Percentiles rank a stretch among this genome's conserved stretches.
Evolutionary conservation across 2,888 invertebrate species (phyloP).

Genomic region (Heterodera filipjevi): DNA sequence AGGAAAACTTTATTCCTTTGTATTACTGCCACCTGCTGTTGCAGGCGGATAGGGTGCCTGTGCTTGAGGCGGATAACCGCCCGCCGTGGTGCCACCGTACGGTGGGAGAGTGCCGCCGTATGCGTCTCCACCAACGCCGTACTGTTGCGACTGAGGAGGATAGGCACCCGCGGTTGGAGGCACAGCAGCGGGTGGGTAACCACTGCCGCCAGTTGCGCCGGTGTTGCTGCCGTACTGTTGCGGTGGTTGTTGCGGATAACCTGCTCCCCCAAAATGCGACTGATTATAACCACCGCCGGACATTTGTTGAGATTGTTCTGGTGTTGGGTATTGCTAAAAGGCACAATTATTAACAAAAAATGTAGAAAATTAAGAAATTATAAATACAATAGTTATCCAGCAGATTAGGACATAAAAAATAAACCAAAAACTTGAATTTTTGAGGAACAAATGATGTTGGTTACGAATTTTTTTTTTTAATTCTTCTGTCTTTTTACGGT

Average conservation of each 20-base stretch:
- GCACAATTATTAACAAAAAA: not conserved
- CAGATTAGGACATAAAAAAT: too few species aligned
- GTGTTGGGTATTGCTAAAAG: not conserved
- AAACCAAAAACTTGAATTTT: too few species aligned
- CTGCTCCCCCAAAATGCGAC: not conserved
- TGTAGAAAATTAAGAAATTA: too few species aligned
- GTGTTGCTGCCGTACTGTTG: not conserved
- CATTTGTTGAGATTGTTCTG: conserved; percentile 17
- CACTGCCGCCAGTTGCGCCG: not conserved
- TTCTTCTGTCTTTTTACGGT: too few species aligned
- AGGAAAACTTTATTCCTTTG: too few species aligned
- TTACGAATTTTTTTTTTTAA: too few species aligned
- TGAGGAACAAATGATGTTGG: too few species aligned
- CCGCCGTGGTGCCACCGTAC: not conserved
- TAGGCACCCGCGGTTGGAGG: not conserved
- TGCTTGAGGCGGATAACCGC: not conserved
- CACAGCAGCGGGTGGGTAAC: not conserved
- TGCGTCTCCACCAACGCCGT: too few species aligned
- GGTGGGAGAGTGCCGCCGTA: not conserved
- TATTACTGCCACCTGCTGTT: too few species aligned
- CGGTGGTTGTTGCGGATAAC: not conserved
- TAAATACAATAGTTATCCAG: too few species aligned
- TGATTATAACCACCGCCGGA: conserved; percentile 14
- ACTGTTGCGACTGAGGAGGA: not conserved
- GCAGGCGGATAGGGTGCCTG: not conserved